phyloP scores from a whole-genome alignment of 2,797 vertebrate genomes.

The Lophotriccus pileatus region DNA sequence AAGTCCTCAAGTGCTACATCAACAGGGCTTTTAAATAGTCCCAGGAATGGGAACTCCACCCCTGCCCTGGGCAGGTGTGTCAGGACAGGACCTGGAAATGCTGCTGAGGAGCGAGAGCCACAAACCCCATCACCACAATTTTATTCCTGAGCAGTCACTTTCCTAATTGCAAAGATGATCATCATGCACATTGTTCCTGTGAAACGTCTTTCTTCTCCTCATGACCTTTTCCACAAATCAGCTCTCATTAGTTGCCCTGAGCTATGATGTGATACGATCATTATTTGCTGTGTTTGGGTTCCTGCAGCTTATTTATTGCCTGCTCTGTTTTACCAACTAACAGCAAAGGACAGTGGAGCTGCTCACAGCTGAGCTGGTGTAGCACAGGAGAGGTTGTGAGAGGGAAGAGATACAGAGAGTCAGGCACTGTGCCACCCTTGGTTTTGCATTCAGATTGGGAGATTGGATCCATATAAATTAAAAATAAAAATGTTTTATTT shows the following conservation, averaged over 20 bases:
- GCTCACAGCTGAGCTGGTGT: neutral
- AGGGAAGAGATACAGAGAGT: neutral
- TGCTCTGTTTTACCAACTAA: neutral
- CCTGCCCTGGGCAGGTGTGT: neutral
- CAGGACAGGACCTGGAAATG: neutral
- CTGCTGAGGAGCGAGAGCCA: neutral
- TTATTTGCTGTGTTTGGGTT: neutral
- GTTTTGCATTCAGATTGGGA: neutral
- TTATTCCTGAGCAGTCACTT: neutral
- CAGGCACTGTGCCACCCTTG: accelerated
- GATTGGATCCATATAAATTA: neutral
- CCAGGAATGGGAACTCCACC: neutral
- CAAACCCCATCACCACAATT: neutral
- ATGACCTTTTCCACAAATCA: neutral
- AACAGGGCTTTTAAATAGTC: neutral
- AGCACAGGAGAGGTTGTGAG: neutral
- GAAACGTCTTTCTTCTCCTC: neutral
- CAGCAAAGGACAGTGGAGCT: neutral
- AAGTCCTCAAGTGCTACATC: neutral
- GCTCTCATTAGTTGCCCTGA: neutral
- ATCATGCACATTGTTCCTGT: neutral
- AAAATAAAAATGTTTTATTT: neutral
- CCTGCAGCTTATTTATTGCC: neutral
- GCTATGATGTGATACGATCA: neutral
- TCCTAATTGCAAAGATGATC: neutral